phyloP scores from a whole-genome alignment of 2,797 vertebrate species.

The Lacerta agilis region DNA sequence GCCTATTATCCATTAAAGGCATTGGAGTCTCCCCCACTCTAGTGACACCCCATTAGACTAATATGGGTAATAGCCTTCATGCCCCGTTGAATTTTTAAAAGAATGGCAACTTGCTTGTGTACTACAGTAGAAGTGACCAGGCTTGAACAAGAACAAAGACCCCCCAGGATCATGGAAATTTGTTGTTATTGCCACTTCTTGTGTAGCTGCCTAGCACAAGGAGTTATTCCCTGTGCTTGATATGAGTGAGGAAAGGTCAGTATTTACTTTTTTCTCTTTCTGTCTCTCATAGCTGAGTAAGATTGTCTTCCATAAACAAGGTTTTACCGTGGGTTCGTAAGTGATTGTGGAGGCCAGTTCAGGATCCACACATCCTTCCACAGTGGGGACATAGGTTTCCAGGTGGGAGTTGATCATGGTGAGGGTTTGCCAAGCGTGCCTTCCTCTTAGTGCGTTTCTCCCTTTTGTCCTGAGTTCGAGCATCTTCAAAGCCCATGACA shows the following conservation, averaged over 20 bases:
- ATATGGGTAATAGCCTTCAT: background rate
- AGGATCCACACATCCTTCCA: no score
- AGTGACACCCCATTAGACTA: background rate
- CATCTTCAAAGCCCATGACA: no score
- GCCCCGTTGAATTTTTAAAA: background rate
- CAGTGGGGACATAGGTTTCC: no score
- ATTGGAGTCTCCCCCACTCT: background rate
- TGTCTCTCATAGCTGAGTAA: no score
- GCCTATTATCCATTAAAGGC: background rate
- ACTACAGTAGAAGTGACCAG: background rate
- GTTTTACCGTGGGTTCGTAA: no score
- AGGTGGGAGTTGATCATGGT: no score
- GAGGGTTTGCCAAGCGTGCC: no score
- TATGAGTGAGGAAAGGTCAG: background rate
- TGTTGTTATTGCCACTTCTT: background rate
- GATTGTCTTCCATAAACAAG: no score
- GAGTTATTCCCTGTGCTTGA: background rate
- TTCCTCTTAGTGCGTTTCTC: no score
- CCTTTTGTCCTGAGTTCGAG: no score
- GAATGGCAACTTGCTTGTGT: background rate
- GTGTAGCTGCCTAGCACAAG: background rate
- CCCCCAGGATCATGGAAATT: background rate
- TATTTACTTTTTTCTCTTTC: background rate
- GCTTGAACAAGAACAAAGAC: background rate
- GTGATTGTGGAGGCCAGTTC: no score